Evolutionary conservation across 2,113 vertebrate genomes (phyloP), one percentile per base, ranked within the genome.

Genomic region (Burhinus bistriatus): DNA sequence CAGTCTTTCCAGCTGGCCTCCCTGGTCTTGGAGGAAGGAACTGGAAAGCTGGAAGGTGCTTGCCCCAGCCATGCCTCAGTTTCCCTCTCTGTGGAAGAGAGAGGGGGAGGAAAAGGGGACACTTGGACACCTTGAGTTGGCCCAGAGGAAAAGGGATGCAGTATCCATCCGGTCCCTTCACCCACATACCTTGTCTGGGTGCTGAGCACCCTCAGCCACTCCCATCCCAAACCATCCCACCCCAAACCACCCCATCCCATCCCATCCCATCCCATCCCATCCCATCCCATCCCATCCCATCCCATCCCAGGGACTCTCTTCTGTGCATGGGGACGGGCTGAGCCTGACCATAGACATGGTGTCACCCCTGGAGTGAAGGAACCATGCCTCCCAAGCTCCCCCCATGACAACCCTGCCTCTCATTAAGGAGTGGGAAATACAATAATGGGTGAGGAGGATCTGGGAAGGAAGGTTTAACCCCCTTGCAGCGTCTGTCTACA

Each of bases 401-500:
- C 20, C 26, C 23, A 26, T 0, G 3, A 21, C n/a, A 51, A 19
- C 15, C 9, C 22, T 29, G 22, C 9, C 15, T 42, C 70, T 70
- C 11, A 11, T 40, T 29, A 70, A 51, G 55, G 47, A 21, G 4
- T 5, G 29, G 18, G 13, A 6, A 72, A 54, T 12, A 47, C 68
- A 70, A 70, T 9, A 26, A 47, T 6, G 30, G 19, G 14, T 9
- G 16, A 42, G 3, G 12, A 66, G 26, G 22, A 82, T 25, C 42
- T 29, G 62, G 42, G 59, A 55, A 29, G 23, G 45, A 22, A 21
- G 80, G 15, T 51, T 80, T 40, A 44, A 64, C 15, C 23, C 42
- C 20, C 7, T 21, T 3, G 1, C 30, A 23, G 18, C 14, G 30
- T 38, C 62, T 1, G 0, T 32, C 55, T 55, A 6, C 52, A 38